These are phyloP conservation scores for Pseudorhombus dupliciocellatus DNA, from an alignment of 2,113 vertebrate genomes.

Conservation along the genomic window DNA sequence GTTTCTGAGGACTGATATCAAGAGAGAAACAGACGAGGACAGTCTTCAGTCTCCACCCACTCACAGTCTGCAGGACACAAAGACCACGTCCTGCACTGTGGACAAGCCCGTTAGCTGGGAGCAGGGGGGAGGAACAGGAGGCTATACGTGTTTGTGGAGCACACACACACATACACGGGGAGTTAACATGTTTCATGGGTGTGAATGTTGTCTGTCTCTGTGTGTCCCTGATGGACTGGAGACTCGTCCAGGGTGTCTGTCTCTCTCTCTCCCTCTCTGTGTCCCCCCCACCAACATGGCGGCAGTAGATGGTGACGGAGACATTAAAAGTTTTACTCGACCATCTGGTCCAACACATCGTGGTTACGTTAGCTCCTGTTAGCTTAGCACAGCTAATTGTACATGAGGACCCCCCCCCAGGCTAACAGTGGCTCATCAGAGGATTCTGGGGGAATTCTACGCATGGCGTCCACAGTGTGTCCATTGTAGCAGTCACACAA, in stretches of 20 bases:
- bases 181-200: too few species aligned
- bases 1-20: too few species aligned
- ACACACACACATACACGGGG: too few species aligned
- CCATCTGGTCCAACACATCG: background rate
- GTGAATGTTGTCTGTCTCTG: too few species aligned
- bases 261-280: background rate
- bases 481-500: constrained; percentile 96
- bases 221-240: too few species aligned
- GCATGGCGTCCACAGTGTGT: constrained; percentile 95
- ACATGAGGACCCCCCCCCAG: constrained; percentile 61
- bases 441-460: constrained; percentile 98
- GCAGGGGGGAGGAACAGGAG: background rate
- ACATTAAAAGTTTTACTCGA: background rate
- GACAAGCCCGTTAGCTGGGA: constrained; percentile 20
- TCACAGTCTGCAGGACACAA: constrained; percentile 31
- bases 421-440: constrained; percentile 93
- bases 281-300: background rate
- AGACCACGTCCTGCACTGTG: constrained; percentile 25
- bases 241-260: too few species aligned
- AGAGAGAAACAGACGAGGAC: too few species aligned
- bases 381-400: constrained; percentile 32
- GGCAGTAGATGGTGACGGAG: background rate
- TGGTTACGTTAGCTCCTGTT: too few species aligned
- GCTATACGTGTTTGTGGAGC: too few species aligned
- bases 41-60: constrained; percentile 24